Conservation (phyloP, 1,140 invertebrate genomes). For the Helicorthomorpha holstii region DNA sequence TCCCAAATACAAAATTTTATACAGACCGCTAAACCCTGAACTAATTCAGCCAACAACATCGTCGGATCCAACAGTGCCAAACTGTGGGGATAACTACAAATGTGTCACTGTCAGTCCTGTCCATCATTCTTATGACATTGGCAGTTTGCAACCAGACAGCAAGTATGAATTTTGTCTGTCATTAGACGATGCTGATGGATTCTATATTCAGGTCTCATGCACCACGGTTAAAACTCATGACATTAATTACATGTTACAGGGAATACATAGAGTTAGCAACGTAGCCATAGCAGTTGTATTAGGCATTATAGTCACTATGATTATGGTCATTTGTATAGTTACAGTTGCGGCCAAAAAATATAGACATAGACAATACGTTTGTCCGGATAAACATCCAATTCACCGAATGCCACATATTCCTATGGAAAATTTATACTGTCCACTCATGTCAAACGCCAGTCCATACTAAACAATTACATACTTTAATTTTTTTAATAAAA, state of each 20-base stretch:
- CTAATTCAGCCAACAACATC: background rate
- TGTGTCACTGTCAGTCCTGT: conserved; percentile 14
- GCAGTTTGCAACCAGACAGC: conserved; percentile 23
- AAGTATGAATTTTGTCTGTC: conserved; percentile 30
- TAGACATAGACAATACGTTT: conserved; percentile 24
- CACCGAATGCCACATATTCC: conserved; percentile 23
- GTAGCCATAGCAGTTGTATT: conserved; percentile 22
- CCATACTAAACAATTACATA: too few relatives aligned
- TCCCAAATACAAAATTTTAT: conserved; percentile 26
- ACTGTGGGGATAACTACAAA: conserved; percentile 9
- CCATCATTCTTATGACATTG: conserved; percentile 26
- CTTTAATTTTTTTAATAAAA: too few relatives aligned
- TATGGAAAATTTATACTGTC: conserved; percentile 23
- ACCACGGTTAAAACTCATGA: conserved; percentile 18
- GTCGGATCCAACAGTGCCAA: too few relatives aligned
- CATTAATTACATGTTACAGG: conserved; percentile 18
- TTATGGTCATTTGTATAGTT: conserved; percentile 18
- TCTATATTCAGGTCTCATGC: conserved; percentile 25
- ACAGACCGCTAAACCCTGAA: conserved; percentile 9
- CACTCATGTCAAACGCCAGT: conserved; percentile 11
- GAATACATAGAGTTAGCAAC: conserved; percentile 20
- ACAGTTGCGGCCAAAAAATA: conserved; percentile 19
- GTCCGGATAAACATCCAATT: conserved; percentile 16
- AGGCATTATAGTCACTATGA: conserved; percentile 17
- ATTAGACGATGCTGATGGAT: conserved; percentile 15